These are phyloP conservation scores for Muscicapa adusta DNA, from an alignment of 2,113 vertebrate genomes.

Conservation along the genomic window DNA sequence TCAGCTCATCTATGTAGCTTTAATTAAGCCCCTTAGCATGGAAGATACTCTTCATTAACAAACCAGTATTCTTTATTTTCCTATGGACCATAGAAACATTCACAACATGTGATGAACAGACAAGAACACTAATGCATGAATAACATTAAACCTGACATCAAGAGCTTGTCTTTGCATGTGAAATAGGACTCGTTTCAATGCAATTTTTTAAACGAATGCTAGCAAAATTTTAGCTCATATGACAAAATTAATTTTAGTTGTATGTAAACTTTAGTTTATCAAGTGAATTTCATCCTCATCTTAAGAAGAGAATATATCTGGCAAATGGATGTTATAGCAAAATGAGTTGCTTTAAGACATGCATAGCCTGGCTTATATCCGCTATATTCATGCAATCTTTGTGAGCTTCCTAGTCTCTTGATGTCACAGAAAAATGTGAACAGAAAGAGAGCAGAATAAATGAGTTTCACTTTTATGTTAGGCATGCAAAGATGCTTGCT, in stretches of 20 bases:
- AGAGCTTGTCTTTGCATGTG: not conserved
- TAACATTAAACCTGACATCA: not conserved
- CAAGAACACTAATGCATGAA: not conserved
- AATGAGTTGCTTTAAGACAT: not conserved
- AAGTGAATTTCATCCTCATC: not conserved
- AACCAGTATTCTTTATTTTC: fast-evolving
- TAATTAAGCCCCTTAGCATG: not conserved
- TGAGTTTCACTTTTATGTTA: not conserved
- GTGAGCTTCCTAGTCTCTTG: not conserved
- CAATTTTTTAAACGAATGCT: not conserved
- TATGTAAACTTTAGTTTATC: not conserved
- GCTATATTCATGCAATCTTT: not conserved
- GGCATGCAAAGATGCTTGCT: not conserved
- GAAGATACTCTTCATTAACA: not conserved
- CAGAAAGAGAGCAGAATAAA: not conserved
- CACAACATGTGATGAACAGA: not conserved
- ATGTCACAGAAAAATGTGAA: not conserved
- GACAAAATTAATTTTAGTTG: not conserved
- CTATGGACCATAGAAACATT: not conserved
- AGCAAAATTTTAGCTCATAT: not conserved
- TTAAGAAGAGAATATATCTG: not conserved
- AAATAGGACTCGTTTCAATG: not conserved
- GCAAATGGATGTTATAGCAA: not conserved
- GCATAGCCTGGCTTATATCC: not conserved
- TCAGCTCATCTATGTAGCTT: not conserved